These are phyloP conservation scores for Neodontobutis hainanensis DNA, from an alignment of 2,113 vertebrate genomes.

Conservation along the genomic window DNA sequence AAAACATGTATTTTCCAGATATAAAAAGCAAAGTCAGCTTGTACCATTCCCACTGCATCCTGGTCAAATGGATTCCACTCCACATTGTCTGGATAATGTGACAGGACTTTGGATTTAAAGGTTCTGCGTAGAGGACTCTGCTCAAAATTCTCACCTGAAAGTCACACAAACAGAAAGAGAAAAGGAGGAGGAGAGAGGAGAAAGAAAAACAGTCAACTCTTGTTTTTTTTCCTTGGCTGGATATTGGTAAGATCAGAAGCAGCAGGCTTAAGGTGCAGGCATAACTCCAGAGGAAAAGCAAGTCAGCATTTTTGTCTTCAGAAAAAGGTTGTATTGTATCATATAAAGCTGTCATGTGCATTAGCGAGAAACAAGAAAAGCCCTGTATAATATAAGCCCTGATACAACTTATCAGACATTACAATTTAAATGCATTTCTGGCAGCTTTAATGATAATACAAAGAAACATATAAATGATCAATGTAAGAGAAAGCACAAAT, in stretches of 20 bases:
- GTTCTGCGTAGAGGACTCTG: conserved; percentile 96
- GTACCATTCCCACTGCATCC: conserved; percentile 99
- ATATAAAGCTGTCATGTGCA: conserved; percentile 72
- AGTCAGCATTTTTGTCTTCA: conserved; percentile 63
- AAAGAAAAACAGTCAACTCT: conserved; percentile 23
- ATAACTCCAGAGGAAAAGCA: conserved; percentile 58
- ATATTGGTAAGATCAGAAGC: conserved; percentile 49
- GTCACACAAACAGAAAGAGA: conserved; percentile 39
- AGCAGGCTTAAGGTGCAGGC: conserved; percentile 55
- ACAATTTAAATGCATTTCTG: conserved; percentile 44
- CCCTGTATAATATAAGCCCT: not conserved
- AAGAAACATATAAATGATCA: conserved; percentile 56
- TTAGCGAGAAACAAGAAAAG: conserved; percentile 23
- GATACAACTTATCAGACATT: not conserved
- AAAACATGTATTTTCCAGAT: too few relatives aligned
- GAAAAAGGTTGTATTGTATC: conserved; percentile 67
- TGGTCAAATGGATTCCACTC: conserved; percentile 99
- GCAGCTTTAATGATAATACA: conserved; percentile 75
- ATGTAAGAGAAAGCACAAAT: conserved; percentile 49
- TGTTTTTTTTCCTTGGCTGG: conserved; percentile 1
- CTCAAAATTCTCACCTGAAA: conserved; percentile 98
- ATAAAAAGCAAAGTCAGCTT: not conserved
- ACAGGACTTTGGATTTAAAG: conserved; percentile 99
- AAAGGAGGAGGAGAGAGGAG: conserved; percentile 35
- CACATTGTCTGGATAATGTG: conserved; percentile 97